A percentile compares a stretch with the other conserved stretches of the same genome.
Conservation (phyloP, 2,113 vertebrate genomes). For the Pelmatolapia mariae region DNA sequence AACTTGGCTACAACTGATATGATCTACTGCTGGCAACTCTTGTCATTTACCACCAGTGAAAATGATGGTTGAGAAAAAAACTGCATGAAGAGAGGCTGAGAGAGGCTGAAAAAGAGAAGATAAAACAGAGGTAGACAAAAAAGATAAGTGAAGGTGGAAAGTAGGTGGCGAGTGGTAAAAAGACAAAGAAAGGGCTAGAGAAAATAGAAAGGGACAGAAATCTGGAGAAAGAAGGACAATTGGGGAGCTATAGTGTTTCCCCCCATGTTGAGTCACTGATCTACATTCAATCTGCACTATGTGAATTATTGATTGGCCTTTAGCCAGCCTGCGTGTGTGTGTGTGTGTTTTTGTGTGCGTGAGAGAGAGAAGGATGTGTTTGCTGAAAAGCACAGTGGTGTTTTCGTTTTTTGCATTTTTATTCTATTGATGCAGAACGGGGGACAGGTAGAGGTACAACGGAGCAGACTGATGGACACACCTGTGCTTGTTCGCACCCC, state of each 20-base stretch:
- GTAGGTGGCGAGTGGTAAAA: background rate
- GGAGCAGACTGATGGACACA: background rate
- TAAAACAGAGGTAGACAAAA: background rate
- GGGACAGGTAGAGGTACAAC: background rate
- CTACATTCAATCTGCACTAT: constrained; percentile 61
- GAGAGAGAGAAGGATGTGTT: background rate
- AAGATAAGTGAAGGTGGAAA: background rate
- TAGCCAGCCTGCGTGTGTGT: constrained; percentile 18
- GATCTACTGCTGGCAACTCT: background rate
- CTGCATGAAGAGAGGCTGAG: background rate
- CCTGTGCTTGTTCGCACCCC: background rate
- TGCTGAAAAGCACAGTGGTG: constrained; percentile 37
- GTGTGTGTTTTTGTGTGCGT: background rate
- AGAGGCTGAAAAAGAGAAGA: background rate
- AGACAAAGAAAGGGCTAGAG: background rate
- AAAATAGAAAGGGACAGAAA: background rate
- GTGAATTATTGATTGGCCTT: constrained; percentile 66
- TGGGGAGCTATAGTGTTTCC: background rate
- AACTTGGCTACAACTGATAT: background rate
- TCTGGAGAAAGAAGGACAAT: background rate
- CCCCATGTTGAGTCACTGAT: constrained; percentile 62
- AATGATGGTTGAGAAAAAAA: background rate
- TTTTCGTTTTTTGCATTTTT: background rate
- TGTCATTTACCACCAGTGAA: background rate
- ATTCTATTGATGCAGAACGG: background rate